Base-by-base conservation (phyloP, 2,888 invertebrate species). In the Hydropsyche betteni region DNA sequence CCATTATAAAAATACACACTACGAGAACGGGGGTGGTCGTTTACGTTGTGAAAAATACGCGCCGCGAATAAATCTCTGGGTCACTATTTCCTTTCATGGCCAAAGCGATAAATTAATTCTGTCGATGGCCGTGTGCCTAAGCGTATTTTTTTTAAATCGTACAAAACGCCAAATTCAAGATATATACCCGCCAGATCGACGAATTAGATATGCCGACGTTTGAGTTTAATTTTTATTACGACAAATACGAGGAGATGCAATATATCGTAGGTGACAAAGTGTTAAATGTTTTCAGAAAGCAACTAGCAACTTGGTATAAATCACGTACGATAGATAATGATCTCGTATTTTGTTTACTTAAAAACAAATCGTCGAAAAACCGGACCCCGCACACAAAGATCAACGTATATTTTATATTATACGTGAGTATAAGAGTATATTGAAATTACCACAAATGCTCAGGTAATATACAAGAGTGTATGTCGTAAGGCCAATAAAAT, bases 321-420 rank as follows among this genome's bases (percentile, higher is more conserved):
- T 64, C 64, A 64, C 64, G 64, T 36, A 36, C 64, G 64, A 44
- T 10, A 64, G 64, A 64, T 64, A 64, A 34, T 64, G 34, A 64
- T 64, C 64, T 64, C 33, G 64, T 64, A 64, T 64, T 64, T 64
- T 64, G 64, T 64, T 64, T 64, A 64, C 64, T 64, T 64, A 44
- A 44, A n/a, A 44, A 44, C 44, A 4, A 44, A 44, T 44, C 34
- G 24, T 36, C 34, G 64, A 36, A 36, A n/a, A 64, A 64, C 64
- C 64, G 64, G 64, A 64, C 64, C n/a, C 36, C 8, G 64, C 0
- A 64, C n/a, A 44, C 6, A 10, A 6, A 44, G 44, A 6, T 44
- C 10, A 6, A 10, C 44, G 10, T 44, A 8, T 64, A 16, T 24
- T 58, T 53, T 53, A 53, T 12, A 53, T 5, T 16, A 53, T 16